Conservation (phyloP, 2,888 invertebrate species). For the Drosophila bunnanda region DNA sequence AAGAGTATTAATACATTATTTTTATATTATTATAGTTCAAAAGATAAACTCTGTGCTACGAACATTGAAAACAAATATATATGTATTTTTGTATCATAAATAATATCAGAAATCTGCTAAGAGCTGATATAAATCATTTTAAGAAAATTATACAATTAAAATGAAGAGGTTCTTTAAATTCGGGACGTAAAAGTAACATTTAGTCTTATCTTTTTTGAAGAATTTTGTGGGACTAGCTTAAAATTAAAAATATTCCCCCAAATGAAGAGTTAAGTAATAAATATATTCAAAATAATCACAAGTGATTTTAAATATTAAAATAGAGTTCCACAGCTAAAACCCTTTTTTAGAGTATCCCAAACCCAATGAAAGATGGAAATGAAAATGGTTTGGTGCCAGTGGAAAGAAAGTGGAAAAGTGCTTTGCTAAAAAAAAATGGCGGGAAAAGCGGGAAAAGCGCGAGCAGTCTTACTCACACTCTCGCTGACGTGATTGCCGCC, state of each 20-base stretch:
- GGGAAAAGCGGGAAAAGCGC: not conserved
- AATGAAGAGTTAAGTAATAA: not conserved
- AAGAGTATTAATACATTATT: not conserved
- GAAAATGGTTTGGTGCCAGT: conserved; percentile 19
- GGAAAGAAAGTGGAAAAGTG: conserved; percentile 6
- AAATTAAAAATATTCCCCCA: not conserved
- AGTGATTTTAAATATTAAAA: not conserved
- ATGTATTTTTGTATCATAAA: no score
- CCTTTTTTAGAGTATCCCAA: conserved; percentile 9
- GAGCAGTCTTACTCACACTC: conserved; percentile 73
- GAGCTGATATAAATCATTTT: not conserved
- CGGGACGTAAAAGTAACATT: not conserved
- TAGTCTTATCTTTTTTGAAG: no score
- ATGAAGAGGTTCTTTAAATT: not conserved
- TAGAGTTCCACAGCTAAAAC: not conserved
- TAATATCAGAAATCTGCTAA: no score
- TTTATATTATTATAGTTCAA: not conserved
- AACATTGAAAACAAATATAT: no score
- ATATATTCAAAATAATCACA: not conserved
- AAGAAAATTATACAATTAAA: not conserved
- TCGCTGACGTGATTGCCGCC: conserved; percentile 82
- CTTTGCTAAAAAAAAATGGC: not conserved
- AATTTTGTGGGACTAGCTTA: no score
- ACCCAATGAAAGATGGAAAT: conserved; percentile 29
- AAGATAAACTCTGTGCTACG: no score